Conservation (phyloP, 2,113 vertebrate genomes). For the Sigmodon hispidus region DNA sequence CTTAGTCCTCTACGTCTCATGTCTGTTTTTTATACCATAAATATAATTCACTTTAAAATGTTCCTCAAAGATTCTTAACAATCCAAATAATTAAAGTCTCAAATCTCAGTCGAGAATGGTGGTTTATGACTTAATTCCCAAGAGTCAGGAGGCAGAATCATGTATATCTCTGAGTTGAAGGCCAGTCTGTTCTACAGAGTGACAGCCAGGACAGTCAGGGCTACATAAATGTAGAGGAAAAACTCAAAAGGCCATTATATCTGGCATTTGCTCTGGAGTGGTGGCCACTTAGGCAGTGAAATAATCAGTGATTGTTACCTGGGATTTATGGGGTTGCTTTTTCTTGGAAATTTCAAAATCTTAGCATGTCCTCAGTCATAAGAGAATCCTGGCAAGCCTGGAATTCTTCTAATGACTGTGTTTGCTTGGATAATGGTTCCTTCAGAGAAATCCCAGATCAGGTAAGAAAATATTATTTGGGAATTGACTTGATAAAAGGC, state of each 20-base stretch:
- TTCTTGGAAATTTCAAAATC: neutral
- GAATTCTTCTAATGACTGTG: neutral
- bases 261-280: neutral
- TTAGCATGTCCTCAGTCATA: neutral
- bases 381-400: neutral
- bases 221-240: neutral
- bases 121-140: neutral
- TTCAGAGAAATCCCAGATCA: neutral
- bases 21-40: neutral
- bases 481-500: neutral
- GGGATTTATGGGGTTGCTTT: neutral
- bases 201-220: neutral
- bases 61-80: neutral
- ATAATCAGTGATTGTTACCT: neutral
- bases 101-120: neutral
- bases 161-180: neutral
- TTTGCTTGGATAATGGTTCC: neutral
- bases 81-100: neutral
- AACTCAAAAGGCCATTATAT: neutral
- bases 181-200: neutral
- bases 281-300: neutral
- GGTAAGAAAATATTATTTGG: neutral
- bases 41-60: neutral
- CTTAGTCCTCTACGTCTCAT: neutral
- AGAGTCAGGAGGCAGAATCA: neutral